These are phyloP conservation scores for Clivina fossor DNA, from an alignment of 2,888 invertebrate species.

Conservation along the genomic window DNA sequence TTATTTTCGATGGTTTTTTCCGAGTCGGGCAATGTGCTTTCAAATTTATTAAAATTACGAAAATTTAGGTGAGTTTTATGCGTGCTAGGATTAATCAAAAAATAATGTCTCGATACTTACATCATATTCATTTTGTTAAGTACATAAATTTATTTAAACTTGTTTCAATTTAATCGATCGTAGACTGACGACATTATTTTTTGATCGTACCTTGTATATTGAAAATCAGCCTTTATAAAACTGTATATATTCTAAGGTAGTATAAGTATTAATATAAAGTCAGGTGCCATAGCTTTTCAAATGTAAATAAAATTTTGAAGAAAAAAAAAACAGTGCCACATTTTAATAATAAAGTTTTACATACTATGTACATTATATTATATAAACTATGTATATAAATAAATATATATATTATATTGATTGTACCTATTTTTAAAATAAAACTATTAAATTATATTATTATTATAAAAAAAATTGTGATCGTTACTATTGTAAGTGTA, in stretches of 20 bases:
- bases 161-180: too few species aligned
- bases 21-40: conserved; percentile 19
- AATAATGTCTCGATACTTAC: conserved; percentile 3
- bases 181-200: too few species aligned
- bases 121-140: not conserved
- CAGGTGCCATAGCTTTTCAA: conserved; percentile 25
- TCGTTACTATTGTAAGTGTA: conserved; percentile 25
- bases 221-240: too few species aligned
- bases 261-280: not conserved
- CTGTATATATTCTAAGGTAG: too few species aligned
- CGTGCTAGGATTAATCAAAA: not conserved
- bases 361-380: too few species aligned
- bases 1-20: conserved; percentile 1
- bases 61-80: not conserved
- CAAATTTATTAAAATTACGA: not conserved
- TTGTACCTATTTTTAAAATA: conserved; percentile 14
- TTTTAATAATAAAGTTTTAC: conserved; percentile 26
- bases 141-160: too few species aligned
- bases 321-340: conserved; percentile 18
- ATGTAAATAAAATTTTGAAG: conserved; percentile 16
- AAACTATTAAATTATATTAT: conserved; percentile 17
- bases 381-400: conserved; percentile 24
- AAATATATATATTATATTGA: conserved; percentile 16
- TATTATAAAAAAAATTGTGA: conserved; percentile 9
- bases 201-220: too few species aligned